These are phyloP conservation scores for Anaspis maculata DNA, from an alignment of 2,888 invertebrate species.

Conservation along the genomic window DNA sequence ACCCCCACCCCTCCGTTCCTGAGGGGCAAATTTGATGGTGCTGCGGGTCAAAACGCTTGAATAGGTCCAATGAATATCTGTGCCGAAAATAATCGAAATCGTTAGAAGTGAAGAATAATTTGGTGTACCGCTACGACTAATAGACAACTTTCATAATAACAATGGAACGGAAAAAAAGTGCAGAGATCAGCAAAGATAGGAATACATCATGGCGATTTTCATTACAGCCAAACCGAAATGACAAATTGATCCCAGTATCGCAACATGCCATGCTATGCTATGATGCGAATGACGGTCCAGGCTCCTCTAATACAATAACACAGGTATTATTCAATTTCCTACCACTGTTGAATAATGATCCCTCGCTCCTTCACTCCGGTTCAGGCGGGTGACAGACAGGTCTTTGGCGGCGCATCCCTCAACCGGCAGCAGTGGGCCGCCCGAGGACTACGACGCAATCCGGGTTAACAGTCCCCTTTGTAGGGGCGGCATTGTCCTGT, in stretches of 20 bases:
- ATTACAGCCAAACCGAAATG: slow-evolving; percentile 18
- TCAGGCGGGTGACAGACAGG: slow-evolving; percentile 15
- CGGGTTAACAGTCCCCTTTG: slow-evolving; percentile 25
- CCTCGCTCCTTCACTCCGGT: slow-evolving; percentile 18
- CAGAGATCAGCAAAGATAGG: too few relatives aligned
- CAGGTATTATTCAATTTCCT: slow-evolving; percentile 30
- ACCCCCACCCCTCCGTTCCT: too few relatives aligned
- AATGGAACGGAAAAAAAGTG: too few relatives aligned
- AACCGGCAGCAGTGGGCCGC: too few relatives aligned
- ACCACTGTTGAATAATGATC: slow-evolving; percentile 25
- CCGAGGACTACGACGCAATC: slow-evolving; percentile 25
- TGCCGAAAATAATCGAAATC: too few relatives aligned
- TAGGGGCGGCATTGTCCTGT: slow-evolving; percentile 18
- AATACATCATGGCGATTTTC: slow-evolving; percentile 21
- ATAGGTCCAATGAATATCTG: too few relatives aligned
- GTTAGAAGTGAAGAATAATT: too few relatives aligned
- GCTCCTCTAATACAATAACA: slow-evolving; percentile 19
- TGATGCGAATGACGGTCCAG: slow-evolving; percentile 11
- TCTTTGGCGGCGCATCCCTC: slow-evolving; percentile 13
- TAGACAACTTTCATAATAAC: too few relatives aligned
- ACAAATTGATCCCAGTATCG: slow-evolving; percentile 22
- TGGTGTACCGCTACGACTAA: too few relatives aligned
- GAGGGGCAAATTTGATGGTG: too few relatives aligned
- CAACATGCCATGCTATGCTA: too few relatives aligned
- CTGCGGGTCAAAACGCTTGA: too few relatives aligned